Evolutionary conservation across 2,113 vertebrate species (phyloP).

Genomic region (Nesoenas mayeri): DNA sequence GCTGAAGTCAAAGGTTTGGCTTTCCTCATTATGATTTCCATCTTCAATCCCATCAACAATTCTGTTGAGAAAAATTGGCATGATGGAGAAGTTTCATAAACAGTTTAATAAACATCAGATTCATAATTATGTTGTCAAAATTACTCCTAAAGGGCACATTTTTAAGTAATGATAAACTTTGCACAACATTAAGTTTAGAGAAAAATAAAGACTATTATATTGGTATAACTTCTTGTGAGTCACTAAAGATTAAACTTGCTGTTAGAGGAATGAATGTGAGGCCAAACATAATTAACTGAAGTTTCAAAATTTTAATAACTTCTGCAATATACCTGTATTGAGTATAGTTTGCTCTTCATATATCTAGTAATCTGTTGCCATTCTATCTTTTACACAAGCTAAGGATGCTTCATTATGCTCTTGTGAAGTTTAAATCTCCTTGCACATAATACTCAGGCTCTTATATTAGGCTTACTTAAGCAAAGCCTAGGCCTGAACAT

Average conservation of each 20-base stretch:
- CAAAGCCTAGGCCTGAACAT: not conserved
- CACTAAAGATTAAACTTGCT: not conserved
- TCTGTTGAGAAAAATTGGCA: conserved; percentile 57
- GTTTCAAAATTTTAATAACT: not conserved
- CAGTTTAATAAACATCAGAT: not conserved
- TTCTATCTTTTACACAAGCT: not conserved
- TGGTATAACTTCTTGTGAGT: not conserved
- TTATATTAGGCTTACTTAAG: not conserved
- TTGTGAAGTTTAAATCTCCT: not conserved
- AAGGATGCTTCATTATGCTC: not conserved
- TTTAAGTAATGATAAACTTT: not conserved
- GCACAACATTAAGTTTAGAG: not conserved
- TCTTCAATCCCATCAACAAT: conserved; percentile 84
- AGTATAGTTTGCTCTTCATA: not conserved
- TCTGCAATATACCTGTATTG: not conserved
- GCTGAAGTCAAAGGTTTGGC: conserved; percentile 79
- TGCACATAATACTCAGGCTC: not conserved
- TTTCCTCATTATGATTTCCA: conserved; percentile 72
- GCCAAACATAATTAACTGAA: not conserved
- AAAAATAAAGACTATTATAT: not conserved
- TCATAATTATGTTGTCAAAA: not conserved
- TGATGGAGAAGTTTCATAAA: not conserved
- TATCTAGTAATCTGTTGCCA: not conserved
- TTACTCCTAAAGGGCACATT: not conserved
- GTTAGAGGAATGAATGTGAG: not conserved